A percentile compares a stretch with the other conserved stretches of the same genome.
These are phyloP conservation scores for Callipepla californica DNA, from an alignment of 2,113 vertebrate species.

Conservation along the genomic window DNA sequence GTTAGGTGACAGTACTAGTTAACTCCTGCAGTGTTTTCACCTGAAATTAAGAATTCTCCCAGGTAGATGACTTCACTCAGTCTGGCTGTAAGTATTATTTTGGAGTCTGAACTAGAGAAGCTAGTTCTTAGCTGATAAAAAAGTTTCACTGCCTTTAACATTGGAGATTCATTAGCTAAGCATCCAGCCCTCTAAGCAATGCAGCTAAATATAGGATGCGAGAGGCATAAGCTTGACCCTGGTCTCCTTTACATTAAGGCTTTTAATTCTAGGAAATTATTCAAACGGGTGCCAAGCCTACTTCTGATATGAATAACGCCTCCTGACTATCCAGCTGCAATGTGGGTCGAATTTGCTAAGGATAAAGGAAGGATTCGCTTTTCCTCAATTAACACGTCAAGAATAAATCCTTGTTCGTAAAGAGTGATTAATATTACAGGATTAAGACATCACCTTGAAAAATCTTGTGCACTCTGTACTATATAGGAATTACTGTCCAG, in stretches of 20 bases:
- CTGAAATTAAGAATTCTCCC: not conserved
- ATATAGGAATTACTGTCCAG: not conserved
- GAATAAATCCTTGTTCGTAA: not conserved
- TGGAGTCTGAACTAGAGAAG: not conserved
- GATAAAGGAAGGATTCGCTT: conserved; percentile 6
- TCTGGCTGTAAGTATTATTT: not conserved
- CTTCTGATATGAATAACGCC: not conserved
- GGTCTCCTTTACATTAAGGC: not conserved
- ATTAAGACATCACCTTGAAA: conserved; percentile 22
- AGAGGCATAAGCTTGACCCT: not conserved
- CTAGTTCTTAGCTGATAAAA: not conserved
- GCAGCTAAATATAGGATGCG: not conserved
- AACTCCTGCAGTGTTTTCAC: not conserved
- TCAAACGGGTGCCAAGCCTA: not conserved
- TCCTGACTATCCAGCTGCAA: not conserved
- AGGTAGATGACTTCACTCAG: not conserved
- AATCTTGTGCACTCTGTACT: not conserved
- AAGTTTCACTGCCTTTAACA: not conserved
- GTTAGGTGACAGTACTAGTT: not conserved
- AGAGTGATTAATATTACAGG: not conserved
- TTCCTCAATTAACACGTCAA: not conserved
- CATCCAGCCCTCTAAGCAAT: not conserved
- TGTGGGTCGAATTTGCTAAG: not conserved
- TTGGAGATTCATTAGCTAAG: not conserved
- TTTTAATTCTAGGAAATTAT: not conserved